phyloP scores from a whole-genome alignment of 64 coral and sea anemone genomes.

The Porites australiensis region DNA sequence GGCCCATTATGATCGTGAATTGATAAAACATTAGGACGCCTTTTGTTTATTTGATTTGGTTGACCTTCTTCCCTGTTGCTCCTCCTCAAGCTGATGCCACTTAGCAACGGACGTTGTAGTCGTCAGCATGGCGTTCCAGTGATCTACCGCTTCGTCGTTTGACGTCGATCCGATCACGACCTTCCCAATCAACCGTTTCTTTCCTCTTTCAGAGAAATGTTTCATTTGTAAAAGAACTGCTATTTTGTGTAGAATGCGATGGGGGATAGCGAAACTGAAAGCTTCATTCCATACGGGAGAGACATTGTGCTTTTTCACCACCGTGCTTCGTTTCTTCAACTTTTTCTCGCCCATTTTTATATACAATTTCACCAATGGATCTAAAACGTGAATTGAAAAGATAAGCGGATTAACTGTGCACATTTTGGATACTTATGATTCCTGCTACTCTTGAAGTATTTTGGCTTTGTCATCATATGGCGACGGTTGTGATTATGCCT shows the following conservation, averaged over 20 bases:
- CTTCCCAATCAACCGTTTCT: constrained; percentile 81
- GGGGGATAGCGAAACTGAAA: constrained; percentile 89
- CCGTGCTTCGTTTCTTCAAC: constrained; percentile 87
- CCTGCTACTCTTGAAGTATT: no score
- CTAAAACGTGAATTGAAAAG: constrained; percentile 19
- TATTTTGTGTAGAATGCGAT: constrained; percentile 81
- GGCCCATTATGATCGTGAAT: not conserved
- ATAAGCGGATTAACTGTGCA: no score
- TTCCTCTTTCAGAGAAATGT: constrained; percentile 90
- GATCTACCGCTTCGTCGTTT: constrained; percentile 88
- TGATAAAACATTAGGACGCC: not conserved
- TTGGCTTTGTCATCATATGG: no score
- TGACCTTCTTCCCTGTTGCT: not conserved
- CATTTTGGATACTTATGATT: no score
- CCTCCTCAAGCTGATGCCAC: constrained; percentile 78
- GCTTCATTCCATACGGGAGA: constrained; percentile 95
- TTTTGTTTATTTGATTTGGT: constrained; percentile 13
- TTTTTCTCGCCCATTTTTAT: constrained; percentile 94
- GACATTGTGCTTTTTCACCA: constrained; percentile 79
- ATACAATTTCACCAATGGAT: constrained; percentile 93
- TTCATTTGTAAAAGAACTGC: constrained; percentile 81
- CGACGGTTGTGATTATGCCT: no score
- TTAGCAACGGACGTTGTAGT: constrained; percentile 73
- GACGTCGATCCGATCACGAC: constrained; percentile 81
- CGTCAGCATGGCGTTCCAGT: constrained; percentile 93